Evolutionary conservation across 2,113 vertebrate species (phyloP).

Genomic region (Oriolus oriolus): DNA sequence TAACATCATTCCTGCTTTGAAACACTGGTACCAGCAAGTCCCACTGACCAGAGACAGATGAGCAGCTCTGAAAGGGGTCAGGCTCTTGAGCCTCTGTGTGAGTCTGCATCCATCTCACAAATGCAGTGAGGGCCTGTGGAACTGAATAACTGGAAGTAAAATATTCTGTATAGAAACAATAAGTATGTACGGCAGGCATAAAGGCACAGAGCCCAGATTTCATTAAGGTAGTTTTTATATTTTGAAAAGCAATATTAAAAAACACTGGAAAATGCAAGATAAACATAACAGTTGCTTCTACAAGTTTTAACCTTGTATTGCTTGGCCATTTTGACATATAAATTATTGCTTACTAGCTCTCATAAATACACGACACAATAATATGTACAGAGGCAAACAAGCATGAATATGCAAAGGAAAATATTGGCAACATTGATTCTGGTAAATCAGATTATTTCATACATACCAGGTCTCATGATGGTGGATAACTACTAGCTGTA

Average conservation of each 20-base stretch:
- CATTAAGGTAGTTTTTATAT: slow-evolving; percentile 75
- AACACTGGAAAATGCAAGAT: slow-evolving; percentile 78
- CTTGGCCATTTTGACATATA: slow-evolving; percentile 81
- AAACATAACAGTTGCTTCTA: slow-evolving; percentile 70
- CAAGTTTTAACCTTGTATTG: slow-evolving; percentile 78
- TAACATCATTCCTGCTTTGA: not conserved
- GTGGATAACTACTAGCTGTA: slow-evolving; percentile 70
- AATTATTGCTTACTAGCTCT: slow-evolving; percentile 84
- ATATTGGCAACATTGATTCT: slow-evolving; percentile 68
- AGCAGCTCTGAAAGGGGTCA: not conserved
- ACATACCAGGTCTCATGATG: slow-evolving; percentile 65
- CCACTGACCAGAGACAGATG: not conserved
- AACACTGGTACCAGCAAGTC: not conserved
- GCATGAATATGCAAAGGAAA: slow-evolving; percentile 62
- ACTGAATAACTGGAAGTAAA: not conserved
- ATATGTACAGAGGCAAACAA: slow-evolving; percentile 77
- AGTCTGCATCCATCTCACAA: not conserved
- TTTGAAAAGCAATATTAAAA: slow-evolving; percentile 78
- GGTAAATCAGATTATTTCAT: slow-evolving; percentile 74
- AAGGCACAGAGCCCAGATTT: slow-evolving; percentile 38
- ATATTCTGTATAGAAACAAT: not conserved
- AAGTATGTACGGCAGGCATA: not conserved
- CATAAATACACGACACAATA: slow-evolving; percentile 75
- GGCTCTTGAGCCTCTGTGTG: not conserved
- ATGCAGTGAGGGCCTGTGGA: not conserved